phyloP scores from a whole-genome alignment of 2,888 invertebrate species.

The Anthrax anthrax region DNA sequence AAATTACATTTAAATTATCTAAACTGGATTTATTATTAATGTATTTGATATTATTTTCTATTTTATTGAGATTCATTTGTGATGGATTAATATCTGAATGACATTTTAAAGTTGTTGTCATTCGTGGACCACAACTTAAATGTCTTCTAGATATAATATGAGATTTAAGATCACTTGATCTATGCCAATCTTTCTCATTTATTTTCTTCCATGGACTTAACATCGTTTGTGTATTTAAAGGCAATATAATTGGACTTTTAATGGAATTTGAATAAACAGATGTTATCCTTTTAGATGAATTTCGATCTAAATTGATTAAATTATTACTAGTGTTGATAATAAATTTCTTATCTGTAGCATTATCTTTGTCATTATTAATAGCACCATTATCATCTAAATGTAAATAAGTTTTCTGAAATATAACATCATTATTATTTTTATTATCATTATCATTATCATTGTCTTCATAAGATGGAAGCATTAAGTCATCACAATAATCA shows the following conservation, averaged over 20 bases:
- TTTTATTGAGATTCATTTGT: neutral
- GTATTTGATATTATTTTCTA: conserved; percentile 9
- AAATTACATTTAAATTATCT: conserved; percentile 2
- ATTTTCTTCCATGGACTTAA: neutral
- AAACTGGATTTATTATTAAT: conserved; percentile 11
- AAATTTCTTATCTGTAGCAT: too few relatives aligned
- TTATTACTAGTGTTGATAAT: too few relatives aligned
- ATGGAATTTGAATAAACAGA: neutral
- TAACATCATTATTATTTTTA: neutral
- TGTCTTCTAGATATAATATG: conserved; percentile 17
- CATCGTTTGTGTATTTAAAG: neutral
- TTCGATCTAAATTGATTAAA: neutral
- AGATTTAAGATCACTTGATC: neutral
- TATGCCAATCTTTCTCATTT: neutral
- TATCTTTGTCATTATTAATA: too few relatives aligned
- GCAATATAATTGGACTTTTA: neutral
- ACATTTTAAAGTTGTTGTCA: conserved; percentile 1
- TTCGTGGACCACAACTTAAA: conserved; percentile 26
- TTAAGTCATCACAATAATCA: neutral
- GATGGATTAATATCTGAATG: neutral
- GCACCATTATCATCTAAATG: too few relatives aligned
- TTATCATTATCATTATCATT: neutral
- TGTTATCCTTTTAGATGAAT: neutral
- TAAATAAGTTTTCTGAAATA: too few relatives aligned
- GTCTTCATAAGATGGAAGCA: neutral